Base-by-base conservation (phyloP, 2,888 invertebrate genomes). In the Callimorpha dominula region DNA sequence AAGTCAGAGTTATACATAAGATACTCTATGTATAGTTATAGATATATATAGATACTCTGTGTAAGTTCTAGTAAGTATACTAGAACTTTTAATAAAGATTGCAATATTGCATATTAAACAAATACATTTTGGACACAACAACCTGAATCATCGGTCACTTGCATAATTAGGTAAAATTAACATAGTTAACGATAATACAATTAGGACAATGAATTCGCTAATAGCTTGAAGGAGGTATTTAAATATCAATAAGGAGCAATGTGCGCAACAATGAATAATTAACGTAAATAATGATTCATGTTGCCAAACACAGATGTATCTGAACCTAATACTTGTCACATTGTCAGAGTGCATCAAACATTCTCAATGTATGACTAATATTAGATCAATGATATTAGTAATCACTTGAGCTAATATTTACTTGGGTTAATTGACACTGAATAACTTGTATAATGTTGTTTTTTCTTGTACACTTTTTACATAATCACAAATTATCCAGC, bases 291-390 rank as follows among this genome's bases (percentile, higher is more conserved):
- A 81, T 89, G 90, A 90, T 84, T 91, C 90, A 90, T 78, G 62
- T 85, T 81, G 82, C 83, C 87, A 90, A 90, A 90, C 87, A 89
- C 91, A 91, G 91, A 91, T 92, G 91, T 87, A 83, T 85, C 86
- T 86, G 74, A 73, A 65, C 43, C 8, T 54, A 81, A 81, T 80
- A 81, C 81, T 86, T 83, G 79, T 80, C 81, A 85, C 62, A 85
- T 85, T 83, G 79, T 79, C 80, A 85, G 65, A 85, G 79, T 80
- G 80, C 84, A 84, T 82, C 81, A 84, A 82, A 86, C 84, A 88
- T 88, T 85, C 86, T 71, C 76, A 74, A 75, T 63, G 68, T 71
- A 86, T 91, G 91, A 90, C 78, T 90, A 88, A 90, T 78, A 72
- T 73, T 65, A 80, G 66, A 81, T 81, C 67, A 71, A 72, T 70